Conservation (phyloP, 2,113 vertebrate genomes). For the Burhinus oedicnemus region DNA sequence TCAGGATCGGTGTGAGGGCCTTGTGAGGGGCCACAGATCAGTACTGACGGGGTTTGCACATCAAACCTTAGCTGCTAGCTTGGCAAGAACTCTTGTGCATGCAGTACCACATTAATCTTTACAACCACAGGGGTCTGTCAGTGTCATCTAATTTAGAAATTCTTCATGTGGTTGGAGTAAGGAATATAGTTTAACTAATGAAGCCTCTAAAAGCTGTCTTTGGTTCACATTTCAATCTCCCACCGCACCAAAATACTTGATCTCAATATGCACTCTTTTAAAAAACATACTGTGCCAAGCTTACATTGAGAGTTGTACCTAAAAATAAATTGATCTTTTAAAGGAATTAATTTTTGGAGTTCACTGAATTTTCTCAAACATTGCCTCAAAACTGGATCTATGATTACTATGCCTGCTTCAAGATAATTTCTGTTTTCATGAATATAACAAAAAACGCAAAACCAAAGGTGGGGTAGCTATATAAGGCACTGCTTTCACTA, state of each 20-base stretch:
- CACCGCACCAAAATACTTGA: background rate
- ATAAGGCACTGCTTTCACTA: background rate
- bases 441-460: background rate
- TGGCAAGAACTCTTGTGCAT: background rate
- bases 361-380: background rate
- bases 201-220: background rate
- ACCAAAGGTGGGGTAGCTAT: background rate
- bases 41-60: rapidly evolving
- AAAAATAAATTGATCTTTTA: background rate
- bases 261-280: background rate
- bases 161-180: background rate
- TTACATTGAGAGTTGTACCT: background rate
- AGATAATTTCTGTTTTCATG: background rate
- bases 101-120: background rate
- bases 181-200: background rate
- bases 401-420: background rate
- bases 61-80: background rate
- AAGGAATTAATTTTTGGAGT: background rate
- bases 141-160: background rate
- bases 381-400: background rate
- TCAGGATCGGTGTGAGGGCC: background rate
- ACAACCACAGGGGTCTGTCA: background rate
- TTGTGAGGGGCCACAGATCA: background rate
- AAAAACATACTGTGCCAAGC: background rate
- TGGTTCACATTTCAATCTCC: background rate